phyloP scores from a whole-genome alignment of 2,888 invertebrate species.

The Eupithecia exiguata region DNA sequence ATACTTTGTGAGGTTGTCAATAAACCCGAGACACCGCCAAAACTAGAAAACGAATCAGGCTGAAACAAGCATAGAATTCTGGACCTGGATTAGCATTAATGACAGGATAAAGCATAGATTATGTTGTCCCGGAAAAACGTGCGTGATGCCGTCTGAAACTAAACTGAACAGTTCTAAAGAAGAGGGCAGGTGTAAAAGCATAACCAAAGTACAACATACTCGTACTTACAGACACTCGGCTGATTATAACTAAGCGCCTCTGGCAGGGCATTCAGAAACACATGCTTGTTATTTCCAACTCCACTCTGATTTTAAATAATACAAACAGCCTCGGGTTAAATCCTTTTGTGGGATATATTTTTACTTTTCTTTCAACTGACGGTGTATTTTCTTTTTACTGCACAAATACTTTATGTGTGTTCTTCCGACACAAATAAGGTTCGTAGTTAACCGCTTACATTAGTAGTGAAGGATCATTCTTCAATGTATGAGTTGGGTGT shows the following conservation, averaged over 20 bases:
- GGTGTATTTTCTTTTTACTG: background rate
- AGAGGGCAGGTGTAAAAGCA: background rate
- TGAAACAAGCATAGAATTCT: too few relatives aligned
- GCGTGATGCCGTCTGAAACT: background rate
- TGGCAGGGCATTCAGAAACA: conserved; percentile 19
- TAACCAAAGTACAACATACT: background rate
- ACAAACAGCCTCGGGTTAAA: conserved; percentile 11
- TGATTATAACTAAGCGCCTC: conserved; percentile 20
- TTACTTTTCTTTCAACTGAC: background rate
- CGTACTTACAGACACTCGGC: conserved; percentile 4
- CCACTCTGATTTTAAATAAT: conserved; percentile 26
- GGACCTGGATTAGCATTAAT: too few relatives aligned
- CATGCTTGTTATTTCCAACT: conserved; percentile 19
- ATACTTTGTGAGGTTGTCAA: too few relatives aligned
- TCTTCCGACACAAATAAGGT: too few relatives aligned
- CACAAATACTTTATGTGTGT: too few relatives aligned
- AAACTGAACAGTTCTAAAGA: background rate
- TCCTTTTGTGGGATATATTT: conserved; percentile 6
- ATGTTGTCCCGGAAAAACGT: background rate
- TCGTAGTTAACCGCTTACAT: too few relatives aligned
- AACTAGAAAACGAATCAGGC: background rate
- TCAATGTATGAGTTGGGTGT: too few relatives aligned
- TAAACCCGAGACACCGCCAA: too few relatives aligned
- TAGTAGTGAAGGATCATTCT: too few relatives aligned
- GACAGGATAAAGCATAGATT: background rate